Percentiles rank a stretch among this genome's conserved stretches.
Conservation (phyloP, 2,797 vertebrate genomes). For the Danio kyathit region DNA sequence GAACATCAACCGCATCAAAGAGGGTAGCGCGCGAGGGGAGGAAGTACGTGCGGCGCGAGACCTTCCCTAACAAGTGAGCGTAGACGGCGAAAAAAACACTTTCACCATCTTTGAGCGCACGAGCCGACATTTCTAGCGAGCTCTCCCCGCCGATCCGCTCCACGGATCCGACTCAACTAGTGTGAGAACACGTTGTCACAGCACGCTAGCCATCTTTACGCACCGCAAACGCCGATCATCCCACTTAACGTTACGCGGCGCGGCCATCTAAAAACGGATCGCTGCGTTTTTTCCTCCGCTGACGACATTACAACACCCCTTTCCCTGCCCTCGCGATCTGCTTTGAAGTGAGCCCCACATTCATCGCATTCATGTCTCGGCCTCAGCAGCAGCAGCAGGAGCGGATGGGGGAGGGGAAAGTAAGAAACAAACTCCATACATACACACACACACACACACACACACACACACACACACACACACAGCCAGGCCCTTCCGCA, state of each 20-base stretch:
- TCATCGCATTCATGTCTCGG: slow-evolving; percentile 82
- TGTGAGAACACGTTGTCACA: slow-evolving; percentile 54
- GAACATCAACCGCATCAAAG: slow-evolving; percentile 12
- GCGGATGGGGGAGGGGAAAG: slow-evolving; percentile 82
- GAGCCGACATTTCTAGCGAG: slow-evolving; percentile 47
- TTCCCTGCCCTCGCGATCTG: slow-evolving; percentile 62
- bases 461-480: slow-evolving; percentile 66
- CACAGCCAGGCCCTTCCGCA: slow-evolving; percentile 77
- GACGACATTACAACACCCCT: slow-evolving; percentile 65
- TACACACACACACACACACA: slow-evolving; percentile 66
- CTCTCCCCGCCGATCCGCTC: slow-evolving; percentile 45
- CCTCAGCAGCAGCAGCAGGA: slow-evolving; percentile 76
- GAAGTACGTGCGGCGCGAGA: slow-evolving; percentile 46
- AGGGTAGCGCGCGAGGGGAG: slow-evolving; percentile 23
- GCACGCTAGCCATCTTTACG: slow-evolving; percentile 30
- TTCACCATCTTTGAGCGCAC: slow-evolving; percentile 37
- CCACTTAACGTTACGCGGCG: not conserved
- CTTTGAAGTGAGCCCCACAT: slow-evolving; percentile 80
- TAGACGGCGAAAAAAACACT: slow-evolving; percentile 25
- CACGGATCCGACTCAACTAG: slow-evolving; percentile 46
- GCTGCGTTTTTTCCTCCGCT: slow-evolving; percentile 48
- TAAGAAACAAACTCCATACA: slow-evolving; percentile 80
- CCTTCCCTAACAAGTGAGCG: slow-evolving; percentile 39
- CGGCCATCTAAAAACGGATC: slow-evolving; percentile 25
- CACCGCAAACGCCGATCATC: slow-evolving; percentile 9